Conservation (phyloP, 2,797 vertebrate species). For the Acrossocheilus wenchowensis region DNA sequence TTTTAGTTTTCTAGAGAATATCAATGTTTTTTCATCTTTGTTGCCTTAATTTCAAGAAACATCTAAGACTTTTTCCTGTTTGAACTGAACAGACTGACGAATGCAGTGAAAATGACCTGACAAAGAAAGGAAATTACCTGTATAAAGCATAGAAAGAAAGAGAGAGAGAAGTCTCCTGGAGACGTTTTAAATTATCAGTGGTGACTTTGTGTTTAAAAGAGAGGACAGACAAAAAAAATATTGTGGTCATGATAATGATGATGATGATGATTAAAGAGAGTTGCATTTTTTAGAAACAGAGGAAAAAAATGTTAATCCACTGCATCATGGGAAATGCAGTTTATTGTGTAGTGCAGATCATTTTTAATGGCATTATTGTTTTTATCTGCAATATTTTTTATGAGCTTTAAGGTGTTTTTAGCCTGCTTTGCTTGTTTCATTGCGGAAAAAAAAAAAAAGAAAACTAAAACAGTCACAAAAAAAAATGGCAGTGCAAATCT, state of each 20-base stretch:
- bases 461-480: slow-evolving; percentile 61
- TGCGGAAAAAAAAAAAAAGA: slow-evolving; percentile 80
- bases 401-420: slow-evolving; percentile 90
- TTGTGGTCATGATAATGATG: slow-evolving; percentile 39
- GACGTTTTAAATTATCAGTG: slow-evolving; percentile 89
- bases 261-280: slow-evolving; percentile 83
- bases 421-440: slow-evolving; percentile 95
- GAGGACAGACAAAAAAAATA: slow-evolving; percentile 74
- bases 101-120: slow-evolving; percentile 59
- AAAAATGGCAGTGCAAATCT: slow-evolving; percentile 65
- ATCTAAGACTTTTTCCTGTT: slow-evolving; percentile 87
- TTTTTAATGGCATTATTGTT: slow-evolving; percentile 88
- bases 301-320: slow-evolving; percentile 74
- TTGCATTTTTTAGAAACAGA: slow-evolving; percentile 82
- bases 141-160: slow-evolving; percentile 77
- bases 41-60: slow-evolving; percentile 99
- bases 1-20: slow-evolving; percentile 89
- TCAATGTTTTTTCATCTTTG: slow-evolving; percentile 96
- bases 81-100: slow-evolving; percentile 72
- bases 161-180: slow-evolving; percentile 86
- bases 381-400: slow-evolving; percentile 92
- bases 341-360: slow-evolving; percentile 85
- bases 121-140: slow-evolving; percentile 76
- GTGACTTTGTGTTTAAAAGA: slow-evolving; percentile 80
- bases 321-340: slow-evolving; percentile 87